phyloP scores from a whole-genome alignment of 2,888 invertebrate species.

The Oscheius sp. region DNA sequence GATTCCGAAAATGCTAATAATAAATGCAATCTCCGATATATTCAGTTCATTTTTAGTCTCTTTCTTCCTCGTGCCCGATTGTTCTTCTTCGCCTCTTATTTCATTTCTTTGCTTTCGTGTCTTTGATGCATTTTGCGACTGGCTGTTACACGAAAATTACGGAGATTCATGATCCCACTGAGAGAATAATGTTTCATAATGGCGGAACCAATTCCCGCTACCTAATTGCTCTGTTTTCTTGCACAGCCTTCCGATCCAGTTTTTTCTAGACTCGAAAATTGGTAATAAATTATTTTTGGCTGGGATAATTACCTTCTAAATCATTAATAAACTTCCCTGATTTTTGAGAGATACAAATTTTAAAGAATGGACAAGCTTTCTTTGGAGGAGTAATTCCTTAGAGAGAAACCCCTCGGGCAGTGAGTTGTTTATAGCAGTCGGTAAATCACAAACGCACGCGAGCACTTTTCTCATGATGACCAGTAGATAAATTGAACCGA shows the following conservation, averaged over 20 bases:
- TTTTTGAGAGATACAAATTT: no score
- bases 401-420: neutral
- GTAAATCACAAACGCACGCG: neutral
- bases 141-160: neutral
- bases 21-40: neutral
- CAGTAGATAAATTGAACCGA: no score
- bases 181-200: neutral
- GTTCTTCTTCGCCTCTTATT: neutral
- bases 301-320: neutral
- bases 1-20: no score
- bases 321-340: neutral
- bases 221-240: neutral
- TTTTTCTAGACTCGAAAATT: neutral
- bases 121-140: neutral
- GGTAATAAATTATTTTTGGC: no score
- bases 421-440: conserved; percentile 16
- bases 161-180: neutral
- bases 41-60: neutral
- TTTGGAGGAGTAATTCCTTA: neutral
- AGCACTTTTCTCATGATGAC: neutral
- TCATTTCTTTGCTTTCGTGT: neutral
- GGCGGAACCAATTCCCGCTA: neutral
- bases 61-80: neutral
- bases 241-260: neutral
- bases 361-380: neutral